These are phyloP conservation scores for Hippocampus guttulatus DNA, from an alignment of 2,113 vertebrate genomes.

Conservation along the genomic window DNA sequence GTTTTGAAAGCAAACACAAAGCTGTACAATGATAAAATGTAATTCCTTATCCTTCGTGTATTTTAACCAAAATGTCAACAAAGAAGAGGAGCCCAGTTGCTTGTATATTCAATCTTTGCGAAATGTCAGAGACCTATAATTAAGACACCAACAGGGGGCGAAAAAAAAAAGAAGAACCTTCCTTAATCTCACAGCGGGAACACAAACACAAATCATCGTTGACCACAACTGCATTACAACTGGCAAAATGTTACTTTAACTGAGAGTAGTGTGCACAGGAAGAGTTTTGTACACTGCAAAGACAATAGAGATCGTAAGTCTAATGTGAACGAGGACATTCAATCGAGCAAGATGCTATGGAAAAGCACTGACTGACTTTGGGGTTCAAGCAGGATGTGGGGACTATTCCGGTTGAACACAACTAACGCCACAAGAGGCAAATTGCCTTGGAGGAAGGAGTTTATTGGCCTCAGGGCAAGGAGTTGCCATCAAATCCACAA, in stretches of 20 bases:
- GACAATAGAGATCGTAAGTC: too few relatives aligned
- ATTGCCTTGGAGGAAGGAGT: constrained; percentile 65
- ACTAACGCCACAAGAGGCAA: constrained; percentile 61
- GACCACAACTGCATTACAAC: not conserved
- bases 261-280: not conserved
- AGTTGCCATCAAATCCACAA: constrained; percentile 71
- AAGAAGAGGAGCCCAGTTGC: not conserved
- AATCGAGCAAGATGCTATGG: not conserved
- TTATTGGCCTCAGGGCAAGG: constrained; percentile 65
- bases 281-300: not conserved
- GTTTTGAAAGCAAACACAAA: too few relatives aligned
- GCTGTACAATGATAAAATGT: too few relatives aligned
- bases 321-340: not conserved
- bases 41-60: too few relatives aligned
- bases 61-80: not conserved
- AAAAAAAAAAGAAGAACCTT: not conserved
- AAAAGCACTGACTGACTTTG: not conserved
- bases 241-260: not conserved
- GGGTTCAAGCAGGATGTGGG: constrained; percentile 48
- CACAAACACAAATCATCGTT: not conserved
- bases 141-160: not conserved
- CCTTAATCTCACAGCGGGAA: not conserved
- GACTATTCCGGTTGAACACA: constrained; percentile 39
- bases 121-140: not conserved
- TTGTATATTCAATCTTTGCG: not conserved